These are phyloP conservation scores for Amblyjoppa fuscipennis DNA, from an alignment of 2,888 invertebrate genomes.

Conservation along the genomic window DNA sequence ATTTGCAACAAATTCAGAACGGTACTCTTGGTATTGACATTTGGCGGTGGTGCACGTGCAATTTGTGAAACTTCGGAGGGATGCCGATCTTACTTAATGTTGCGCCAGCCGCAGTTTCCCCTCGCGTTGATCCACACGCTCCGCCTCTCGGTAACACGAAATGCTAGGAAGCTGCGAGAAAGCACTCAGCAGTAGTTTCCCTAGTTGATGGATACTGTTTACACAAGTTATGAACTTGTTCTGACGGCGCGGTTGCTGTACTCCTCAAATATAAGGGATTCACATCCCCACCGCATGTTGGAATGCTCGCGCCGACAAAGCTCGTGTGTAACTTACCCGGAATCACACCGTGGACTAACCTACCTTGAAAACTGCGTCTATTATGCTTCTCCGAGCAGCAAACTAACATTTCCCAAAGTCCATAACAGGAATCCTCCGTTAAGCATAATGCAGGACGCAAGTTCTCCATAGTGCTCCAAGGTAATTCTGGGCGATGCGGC, in stretches of 20 bases:
- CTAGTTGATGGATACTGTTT: background rate
- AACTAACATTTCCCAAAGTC: background rate
- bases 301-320: background rate
- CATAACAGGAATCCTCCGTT: background rate
- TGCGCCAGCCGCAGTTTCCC: background rate
- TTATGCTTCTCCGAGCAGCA: background rate
- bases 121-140: constrained; percentile 5
- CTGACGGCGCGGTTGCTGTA: background rate
- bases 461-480: too few species aligned
- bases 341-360: background rate
- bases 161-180: background rate
- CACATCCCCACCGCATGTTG: background rate
- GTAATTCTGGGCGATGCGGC: too few species aligned
- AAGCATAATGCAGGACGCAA: too few species aligned
- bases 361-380: background rate
- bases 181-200: constrained; percentile 9
- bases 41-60: background rate
- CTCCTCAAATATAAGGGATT: background rate
- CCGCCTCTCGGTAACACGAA: background rate
- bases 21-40: background rate
- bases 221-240: constrained; percentile 12
- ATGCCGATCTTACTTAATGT: constrained; percentile 11
- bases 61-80: background rate
- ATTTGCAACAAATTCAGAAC: constrained; percentile 9
- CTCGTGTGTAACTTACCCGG: background rate